Evolutionary conservation across 2,888 invertebrate species (phyloP), one percentile per base, ranked within the genome.

Genomic region (Vandiemenella viatica): DNA sequence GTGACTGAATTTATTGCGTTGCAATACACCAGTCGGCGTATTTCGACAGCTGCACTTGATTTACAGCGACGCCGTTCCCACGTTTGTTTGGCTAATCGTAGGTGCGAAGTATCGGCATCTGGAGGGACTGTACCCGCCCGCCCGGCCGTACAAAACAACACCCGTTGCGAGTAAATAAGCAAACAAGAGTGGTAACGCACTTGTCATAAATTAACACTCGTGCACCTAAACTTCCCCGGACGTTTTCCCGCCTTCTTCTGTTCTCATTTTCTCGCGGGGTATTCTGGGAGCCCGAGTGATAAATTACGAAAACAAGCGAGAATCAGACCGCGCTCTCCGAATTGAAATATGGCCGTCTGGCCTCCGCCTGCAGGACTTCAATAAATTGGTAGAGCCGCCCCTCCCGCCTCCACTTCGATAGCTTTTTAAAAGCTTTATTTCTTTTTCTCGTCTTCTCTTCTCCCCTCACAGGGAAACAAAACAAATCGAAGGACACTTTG

Each of bases 281-380:
- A 41, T 47, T 47, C 46, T 47, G 40, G 41, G 46, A 47, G 46
- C 46, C 23, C 23, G 16, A 40, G 46, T 47, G 46, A 47, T 47
- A 47, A 47, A 47, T 47, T 47, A 47, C 40, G 46, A 41, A 47
- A 47, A 47, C 41, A 47, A 47, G 46, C 46, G 40, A 26, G 46
- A 40, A 41, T 47, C 40, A 23, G 37, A 23, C 40, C 19, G 46
- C 40, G 23, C 18, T 8, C 19, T 17, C 7, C 26, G 17, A 10
- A 17, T 42, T 42, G 42, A 42, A 42, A 42, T 42, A 42, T 42
- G 42, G 42, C 19, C 19, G 42, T 21, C 17, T 21, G 16, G 16
- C 42, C 8, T 17, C 42, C 20, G 42, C 19, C 19, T 19, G 1
- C n/a, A n/a, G 32, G 32, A 32, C 32, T 32, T 32, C 32, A 13